These are phyloP conservation scores for Stegana nigrithorax DNA, from an alignment of 2,888 invertebrate genomes.

Conservation along the genomic window DNA sequence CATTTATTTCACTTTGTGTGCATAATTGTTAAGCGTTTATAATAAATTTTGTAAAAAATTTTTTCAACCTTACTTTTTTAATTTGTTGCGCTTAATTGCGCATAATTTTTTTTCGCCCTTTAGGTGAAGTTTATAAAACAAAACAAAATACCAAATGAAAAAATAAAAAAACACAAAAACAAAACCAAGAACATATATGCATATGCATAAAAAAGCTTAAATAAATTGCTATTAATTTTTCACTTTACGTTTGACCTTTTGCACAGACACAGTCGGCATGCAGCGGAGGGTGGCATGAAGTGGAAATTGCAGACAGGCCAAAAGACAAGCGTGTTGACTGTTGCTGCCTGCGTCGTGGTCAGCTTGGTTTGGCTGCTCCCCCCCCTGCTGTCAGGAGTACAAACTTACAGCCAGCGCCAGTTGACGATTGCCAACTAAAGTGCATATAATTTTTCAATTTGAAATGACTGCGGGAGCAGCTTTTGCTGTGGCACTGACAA, in stretches of 20 bases:
- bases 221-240: conserved; percentile 68
- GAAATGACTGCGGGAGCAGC: conserved; percentile 36
- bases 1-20: too few species aligned
- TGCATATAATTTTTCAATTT: conserved; percentile 68
- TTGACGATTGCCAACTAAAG: conserved; percentile 54
- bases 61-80: too few species aligned
- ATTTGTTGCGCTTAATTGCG: conserved; percentile 63
- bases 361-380: conserved; percentile 4
- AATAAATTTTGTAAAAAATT: too few species aligned
- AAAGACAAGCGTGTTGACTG: conserved; percentile 8
- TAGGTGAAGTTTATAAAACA: too few species aligned
- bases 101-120: conserved; percentile 58
- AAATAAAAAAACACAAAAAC: conserved; percentile 25
- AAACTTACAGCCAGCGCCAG: conserved; percentile 26
- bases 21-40: conserved; percentile 10
- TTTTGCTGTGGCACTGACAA: conserved; percentile 42
- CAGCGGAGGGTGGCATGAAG: background rate
- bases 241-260: conserved; percentile 37
- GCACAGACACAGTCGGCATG: background rate
- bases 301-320: background rate
- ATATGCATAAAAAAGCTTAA: conserved; percentile 46
- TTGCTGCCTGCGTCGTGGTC: background rate
- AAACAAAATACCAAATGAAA: too few species aligned
- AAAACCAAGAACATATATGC: conserved; percentile 8
- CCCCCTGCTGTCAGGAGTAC: too few species aligned